A percentile compares a stretch with the other conserved stretches of the same genome.
Conservation (phyloP, 1,140 invertebrate genomes). For the Pseudomyrmex pallidus region DNA sequence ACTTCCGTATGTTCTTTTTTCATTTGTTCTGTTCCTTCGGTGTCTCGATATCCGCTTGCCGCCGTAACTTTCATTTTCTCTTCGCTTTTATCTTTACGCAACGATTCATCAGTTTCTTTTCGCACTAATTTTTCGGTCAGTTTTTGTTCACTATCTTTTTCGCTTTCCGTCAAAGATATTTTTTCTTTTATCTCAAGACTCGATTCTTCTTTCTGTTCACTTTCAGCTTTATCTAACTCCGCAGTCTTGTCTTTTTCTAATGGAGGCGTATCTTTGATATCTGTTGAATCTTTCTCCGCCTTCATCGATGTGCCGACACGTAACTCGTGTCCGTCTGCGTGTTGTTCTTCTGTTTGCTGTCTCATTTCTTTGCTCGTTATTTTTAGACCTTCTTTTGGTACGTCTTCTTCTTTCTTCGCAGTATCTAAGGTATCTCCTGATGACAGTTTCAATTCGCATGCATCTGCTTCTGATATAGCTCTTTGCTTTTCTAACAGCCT, state of each 20-base stretch:
- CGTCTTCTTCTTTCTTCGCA: neutral
- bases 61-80: neutral
- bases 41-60: neutral
- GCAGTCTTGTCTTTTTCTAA: conserved; percentile 17
- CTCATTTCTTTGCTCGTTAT: neutral
- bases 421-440: neutral
- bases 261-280: conserved; percentile 26
- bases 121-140: neutral
- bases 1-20: neutral
- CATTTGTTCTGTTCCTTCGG: conserved; percentile 23
- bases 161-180: neutral
- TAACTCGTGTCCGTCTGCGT: neutral
- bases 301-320: neutral
- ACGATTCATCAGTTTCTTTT: neutral
- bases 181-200: conserved; percentile 18
- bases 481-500: neutral
- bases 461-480: neutral
- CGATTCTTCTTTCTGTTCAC: conserved; percentile 1
- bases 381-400: neutral
- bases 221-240: conserved; percentile 9
- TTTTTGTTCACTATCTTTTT: neutral
- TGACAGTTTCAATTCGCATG: neutral
- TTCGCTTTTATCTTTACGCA: neutral
- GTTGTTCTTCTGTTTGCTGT: neutral
- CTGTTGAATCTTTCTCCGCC: conserved; percentile 23